Evolutionary conservation across 2,888 invertebrate genomes (phyloP).

Genomic region (Scaptomyza parva): DNA sequence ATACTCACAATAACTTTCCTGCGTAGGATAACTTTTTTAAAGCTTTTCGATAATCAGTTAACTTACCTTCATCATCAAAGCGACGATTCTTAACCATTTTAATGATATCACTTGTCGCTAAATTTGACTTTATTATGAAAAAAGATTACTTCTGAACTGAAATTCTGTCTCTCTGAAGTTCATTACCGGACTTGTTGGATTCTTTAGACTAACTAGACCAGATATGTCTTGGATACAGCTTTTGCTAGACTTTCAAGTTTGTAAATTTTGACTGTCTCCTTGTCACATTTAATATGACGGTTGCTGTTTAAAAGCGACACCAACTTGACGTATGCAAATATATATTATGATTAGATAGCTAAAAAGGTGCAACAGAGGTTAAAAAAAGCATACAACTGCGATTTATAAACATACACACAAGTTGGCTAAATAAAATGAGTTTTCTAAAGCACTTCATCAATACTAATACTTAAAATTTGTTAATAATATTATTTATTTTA

Average conservation of each 20-base stretch:
- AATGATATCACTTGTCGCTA: constrained; percentile 10
- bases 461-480: no score
- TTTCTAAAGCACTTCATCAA: neutral
- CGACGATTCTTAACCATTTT: constrained; percentile 44
- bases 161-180: neutral
- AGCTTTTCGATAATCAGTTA: neutral
- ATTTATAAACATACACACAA: neutral
- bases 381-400: constrained; percentile 6
- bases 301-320: neutral
- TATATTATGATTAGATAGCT: constrained; percentile 42
- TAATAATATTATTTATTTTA: neutral
- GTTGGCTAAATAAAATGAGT: neutral
- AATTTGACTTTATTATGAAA: no score
- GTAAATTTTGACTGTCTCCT: constrained; percentile 29
- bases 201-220: constrained; percentile 17
- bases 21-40: neutral
- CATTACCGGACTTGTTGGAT: constrained; percentile 10
- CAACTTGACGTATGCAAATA: constrained; percentile 29
- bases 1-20: neutral
- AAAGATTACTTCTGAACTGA: neutral
- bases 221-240: neutral
- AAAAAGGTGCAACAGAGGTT: constrained; percentile 7
- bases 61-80: constrained; percentile 43
- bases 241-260: neutral
- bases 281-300: constrained; percentile 7